Evolutionary conservation across 2,888 invertebrate species (phyloP).

Genomic region (Acanthosepion esculentum): DNA sequence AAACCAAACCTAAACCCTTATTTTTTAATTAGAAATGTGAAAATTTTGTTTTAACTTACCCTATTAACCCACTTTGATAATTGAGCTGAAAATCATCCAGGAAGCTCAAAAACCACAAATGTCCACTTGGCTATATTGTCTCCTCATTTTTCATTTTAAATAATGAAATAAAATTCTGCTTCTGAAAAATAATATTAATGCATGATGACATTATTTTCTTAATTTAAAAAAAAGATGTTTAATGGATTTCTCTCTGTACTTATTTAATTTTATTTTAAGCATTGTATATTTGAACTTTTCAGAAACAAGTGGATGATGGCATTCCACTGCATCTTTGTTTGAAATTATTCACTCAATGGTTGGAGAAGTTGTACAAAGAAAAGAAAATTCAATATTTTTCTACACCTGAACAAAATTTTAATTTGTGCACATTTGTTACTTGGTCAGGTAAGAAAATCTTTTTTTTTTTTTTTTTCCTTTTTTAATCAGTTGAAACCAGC

Average conservation of each 20-base stretch:
- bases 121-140: too few species aligned
- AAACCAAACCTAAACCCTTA: too few species aligned
- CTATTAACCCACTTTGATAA: too few species aligned
- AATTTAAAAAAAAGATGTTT: background rate
- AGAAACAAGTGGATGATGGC: conserved; percentile 72
- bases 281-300: conserved; percentile 42
- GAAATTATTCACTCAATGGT: conserved; percentile 79
- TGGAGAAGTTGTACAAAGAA: conserved; percentile 77
- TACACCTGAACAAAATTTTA: conserved; percentile 73
- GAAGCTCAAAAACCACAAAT: too few species aligned
- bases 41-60: too few species aligned
- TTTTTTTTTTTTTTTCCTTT: background rate
- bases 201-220: too few species aligned
- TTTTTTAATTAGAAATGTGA: too few species aligned
- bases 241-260: background rate
- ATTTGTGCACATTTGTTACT: conserved; percentile 76
- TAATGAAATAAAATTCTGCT: too few species aligned
- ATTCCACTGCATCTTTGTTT: conserved; percentile 70
- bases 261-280: background rate
- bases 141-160: too few species aligned
- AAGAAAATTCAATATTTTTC: conserved; percentile 75
- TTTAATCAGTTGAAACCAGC: background rate
- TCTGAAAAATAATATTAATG: too few species aligned
- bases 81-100: too few species aligned
- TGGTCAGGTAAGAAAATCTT: conserved; percentile 76